Base-by-base conservation (phyloP, 2,888 invertebrate species). In the Metalampra italica region DNA sequence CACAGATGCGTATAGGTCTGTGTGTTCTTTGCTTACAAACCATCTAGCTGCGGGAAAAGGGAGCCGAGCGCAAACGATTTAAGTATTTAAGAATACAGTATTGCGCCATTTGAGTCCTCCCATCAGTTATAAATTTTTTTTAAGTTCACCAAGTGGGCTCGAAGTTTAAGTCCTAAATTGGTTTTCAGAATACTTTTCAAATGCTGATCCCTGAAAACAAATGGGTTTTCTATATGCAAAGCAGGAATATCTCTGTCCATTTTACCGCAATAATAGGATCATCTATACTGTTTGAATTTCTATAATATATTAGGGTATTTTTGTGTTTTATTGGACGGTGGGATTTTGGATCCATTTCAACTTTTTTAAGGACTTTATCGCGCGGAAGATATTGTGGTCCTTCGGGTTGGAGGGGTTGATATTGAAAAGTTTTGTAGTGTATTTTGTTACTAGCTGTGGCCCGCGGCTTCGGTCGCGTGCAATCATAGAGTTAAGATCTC, bases 301-400 rank as follows among this genome's bases (percentile, higher is more conserved):
- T 64, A 69, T 76, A 78, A 82, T 78, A 77, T 82, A 83, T 82
- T 80, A 75, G 73, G 83, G 82, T 78, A 68, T 83, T 76, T 79
- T 73, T 73, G 77, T 81, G 78, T 83, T 81, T 81, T 84, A 85
- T 85, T 77, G 84, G 79, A 70, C 64, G 68, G 68, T 59, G 69
- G 79, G 82, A 80, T 81, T 82, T 78, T 66, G 77, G 71, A 69
- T 71, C 73, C 76, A 80, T 85, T 82, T 22, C 22, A 80, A 86
- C 81, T 78, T 82, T 85, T 82, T 81, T 82, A 78, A 77, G 75
- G 80, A 82, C 84, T 86, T 86, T 84, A 86, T 86, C 77, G 81
- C 64, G 78, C 75, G 87, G 86, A 87, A 86, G 82, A 80, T 80
- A 86, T 84, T 79, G 82, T 66, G 61, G 64, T 67, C 67, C 72